These are phyloP conservation scores for Reinhardtius hippoglossoides DNA, from an alignment of 2,113 vertebrate species.

Conservation along the genomic window DNA sequence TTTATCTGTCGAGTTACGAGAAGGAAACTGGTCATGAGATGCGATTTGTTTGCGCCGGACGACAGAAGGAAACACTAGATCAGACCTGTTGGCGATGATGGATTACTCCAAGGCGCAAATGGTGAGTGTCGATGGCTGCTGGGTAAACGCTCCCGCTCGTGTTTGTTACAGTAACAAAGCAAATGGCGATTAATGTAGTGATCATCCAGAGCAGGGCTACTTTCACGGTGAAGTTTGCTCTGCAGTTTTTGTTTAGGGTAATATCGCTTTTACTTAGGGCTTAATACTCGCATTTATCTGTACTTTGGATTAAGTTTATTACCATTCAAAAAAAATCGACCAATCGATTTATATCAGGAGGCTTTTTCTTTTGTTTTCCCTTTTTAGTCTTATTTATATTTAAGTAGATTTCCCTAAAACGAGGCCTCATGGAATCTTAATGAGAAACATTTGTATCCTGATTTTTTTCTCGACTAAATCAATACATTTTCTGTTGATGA, in stretches of 20 bases:
- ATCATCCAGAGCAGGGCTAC: neutral
- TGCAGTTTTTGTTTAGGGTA: neutral
- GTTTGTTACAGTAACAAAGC: constrained; percentile 78
- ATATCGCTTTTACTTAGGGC: neutral
- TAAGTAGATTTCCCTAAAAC: neutral
- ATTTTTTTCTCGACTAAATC: neutral
- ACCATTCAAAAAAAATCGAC: neutral
- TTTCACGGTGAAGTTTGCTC: neutral
- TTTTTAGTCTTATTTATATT: neutral
- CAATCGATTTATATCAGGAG: neutral
- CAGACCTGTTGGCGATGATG: constrained; percentile 78
- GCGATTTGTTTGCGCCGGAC: constrained; percentile 56
- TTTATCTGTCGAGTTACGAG: neutral
- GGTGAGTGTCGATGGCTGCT: constrained; percentile 81
- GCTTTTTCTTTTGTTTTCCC: too few relatives aligned
- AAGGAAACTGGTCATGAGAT: constrained; percentile 53
- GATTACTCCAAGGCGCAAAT: constrained; percentile 84
- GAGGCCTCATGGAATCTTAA: neutral
- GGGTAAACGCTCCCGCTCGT: constrained; percentile 46
- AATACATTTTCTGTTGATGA: constrained; percentile 5
- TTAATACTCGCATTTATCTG: neutral
- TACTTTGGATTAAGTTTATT: constrained; percentile 2
- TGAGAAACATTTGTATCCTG: neutral
- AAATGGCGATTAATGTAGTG: constrained; percentile 23
- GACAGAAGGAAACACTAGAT: constrained; percentile 53